Evolutionary conservation across 2,113 vertebrate genomes (phyloP).

Genomic region (Ptilonorhynchus violaceus): DNA sequence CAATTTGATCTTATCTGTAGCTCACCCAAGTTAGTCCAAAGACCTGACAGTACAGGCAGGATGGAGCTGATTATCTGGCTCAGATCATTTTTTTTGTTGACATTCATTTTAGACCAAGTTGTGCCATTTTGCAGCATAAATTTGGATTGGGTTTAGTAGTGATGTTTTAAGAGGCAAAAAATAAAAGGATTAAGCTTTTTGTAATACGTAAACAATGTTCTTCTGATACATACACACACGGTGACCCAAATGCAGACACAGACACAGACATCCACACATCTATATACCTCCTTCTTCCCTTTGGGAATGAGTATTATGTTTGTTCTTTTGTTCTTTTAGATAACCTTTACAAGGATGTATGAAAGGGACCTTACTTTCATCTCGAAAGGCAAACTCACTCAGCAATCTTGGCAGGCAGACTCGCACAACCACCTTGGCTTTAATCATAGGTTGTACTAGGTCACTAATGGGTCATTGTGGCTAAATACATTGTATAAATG

Average conservation of each 20-base stretch:
- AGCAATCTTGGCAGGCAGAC: not conserved
- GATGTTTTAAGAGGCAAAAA: not conserved
- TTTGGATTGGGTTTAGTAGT: not conserved
- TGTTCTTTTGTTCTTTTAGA: not conserved
- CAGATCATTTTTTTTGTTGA: not conserved
- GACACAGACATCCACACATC: not conserved
- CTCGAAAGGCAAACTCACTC: not conserved
- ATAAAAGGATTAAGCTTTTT: not conserved
- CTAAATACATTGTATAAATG: not conserved
- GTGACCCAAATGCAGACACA: not conserved
- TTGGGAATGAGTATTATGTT: not conserved
- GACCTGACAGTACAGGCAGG: not conserved
- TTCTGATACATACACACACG: rapidly evolving
- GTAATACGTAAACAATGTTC: not conserved
- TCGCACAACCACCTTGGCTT: not conserved
- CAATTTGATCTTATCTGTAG: not conserved
- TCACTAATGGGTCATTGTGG: not conserved
- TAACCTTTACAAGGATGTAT: not conserved
- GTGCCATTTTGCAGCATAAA: not conserved
- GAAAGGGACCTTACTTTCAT: not conserved
- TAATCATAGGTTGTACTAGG: not conserved
- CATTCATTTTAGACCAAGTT: not conserved
- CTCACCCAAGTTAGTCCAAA: not conserved
- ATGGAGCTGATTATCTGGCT: not conserved
- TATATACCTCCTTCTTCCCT: not conserved